Base-by-base conservation (phyloP, 2,888 invertebrate genomes). In the Pomacea canaliculata region DNA sequence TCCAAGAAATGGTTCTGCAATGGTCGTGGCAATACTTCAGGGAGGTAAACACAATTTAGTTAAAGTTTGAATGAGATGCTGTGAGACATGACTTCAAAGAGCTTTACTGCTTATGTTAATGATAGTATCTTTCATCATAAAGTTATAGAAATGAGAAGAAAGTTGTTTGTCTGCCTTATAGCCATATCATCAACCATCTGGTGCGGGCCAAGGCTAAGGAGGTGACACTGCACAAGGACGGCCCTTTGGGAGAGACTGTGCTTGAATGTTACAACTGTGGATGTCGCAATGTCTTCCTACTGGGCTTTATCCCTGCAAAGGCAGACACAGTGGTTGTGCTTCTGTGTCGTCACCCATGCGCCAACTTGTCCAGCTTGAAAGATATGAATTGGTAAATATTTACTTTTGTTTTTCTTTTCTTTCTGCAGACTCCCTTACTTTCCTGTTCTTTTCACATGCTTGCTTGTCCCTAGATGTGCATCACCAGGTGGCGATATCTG, bases 1-100 rank as follows among this genome's bases (percentile, higher is more conserved):
- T 99, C 99, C 91, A 97, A 97, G 90, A 98, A 99, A 90, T 99
- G 99, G 99, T 99, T 99, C 91, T 99, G 99, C 91, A 99, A 99
- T 92, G 99, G 98, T 1, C 94, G 98, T 77, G 99, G 99, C 23
- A 98, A 97, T 89, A 98, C 98, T 1, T 97, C 98, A 0, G 99
- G 97, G 84, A 92, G 91, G 92, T 92, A 83, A 78, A 77, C n/a
- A n/a, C 51, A 66, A n/a, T 67, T 51, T 27, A 19, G 16, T 49
- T 51, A 1, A 1, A n/a, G n/a, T 60, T 60, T 60, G 60, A 18
- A 60, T 60, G 16, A 60, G 16, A 19, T 60, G 60, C 60, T 60
- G 16, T 60, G 37, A 37, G 37, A 37, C 37, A 37, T 37, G 37
- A 5, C 37, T 37, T 37, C 37, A 37, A 5, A 37, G 37, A 37